Evolutionary conservation across 2,113 vertebrate species (phyloP), one percentile per base, ranked within the genome.

Genomic region (Kryptolebias marmoratus): DNA sequence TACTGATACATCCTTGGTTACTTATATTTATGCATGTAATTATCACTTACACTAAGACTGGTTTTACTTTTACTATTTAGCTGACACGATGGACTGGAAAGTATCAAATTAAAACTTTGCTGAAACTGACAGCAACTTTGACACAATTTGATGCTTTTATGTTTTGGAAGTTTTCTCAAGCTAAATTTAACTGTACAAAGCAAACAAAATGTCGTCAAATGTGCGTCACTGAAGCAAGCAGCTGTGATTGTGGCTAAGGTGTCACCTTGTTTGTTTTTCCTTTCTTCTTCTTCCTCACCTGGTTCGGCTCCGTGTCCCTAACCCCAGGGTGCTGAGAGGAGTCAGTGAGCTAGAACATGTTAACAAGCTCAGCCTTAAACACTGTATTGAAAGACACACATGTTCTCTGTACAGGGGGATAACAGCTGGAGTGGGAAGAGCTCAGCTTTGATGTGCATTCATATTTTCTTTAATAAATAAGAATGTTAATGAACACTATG

Each of bases 301-400:
- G 82, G 79, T 63, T 67, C 55, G 3, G 68, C 76, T 75, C 74
- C 32, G 52, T 64, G 59, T 61, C 75, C 64, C 80, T 59, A 42
- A 13, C 73, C 83, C 88, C 78, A 71, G 62, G 91, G 84, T 81
- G 85, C 81, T 91, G 88, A 91, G 90, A 91, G 90, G 87, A 91
- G 87, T 73, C 88, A 90, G 82, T 93, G 90, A 93, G 91, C 87
- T 93, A 91, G 91, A 92, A 92, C 88, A 27, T 92, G 93, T 94
- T 93, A 93, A 94, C 92, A 92, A 93, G 90, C 65, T 63, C 50
- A 73, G 77, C 75, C 70, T 81, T 75, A 64, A 87, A 75, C 83
- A 74, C 73, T 72, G 71, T 71, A 91, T 42, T 91, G 92, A 92
- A 86, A 93, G 92, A 93, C 88, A 87, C 64, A 48, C 84, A 63